A percentile compares a stretch with the other conserved stretches of the same genome.
These are phyloP conservation scores for Eristalis arbustorum DNA, from an alignment of 2,888 invertebrate species.

Conservation along the genomic window DNA sequence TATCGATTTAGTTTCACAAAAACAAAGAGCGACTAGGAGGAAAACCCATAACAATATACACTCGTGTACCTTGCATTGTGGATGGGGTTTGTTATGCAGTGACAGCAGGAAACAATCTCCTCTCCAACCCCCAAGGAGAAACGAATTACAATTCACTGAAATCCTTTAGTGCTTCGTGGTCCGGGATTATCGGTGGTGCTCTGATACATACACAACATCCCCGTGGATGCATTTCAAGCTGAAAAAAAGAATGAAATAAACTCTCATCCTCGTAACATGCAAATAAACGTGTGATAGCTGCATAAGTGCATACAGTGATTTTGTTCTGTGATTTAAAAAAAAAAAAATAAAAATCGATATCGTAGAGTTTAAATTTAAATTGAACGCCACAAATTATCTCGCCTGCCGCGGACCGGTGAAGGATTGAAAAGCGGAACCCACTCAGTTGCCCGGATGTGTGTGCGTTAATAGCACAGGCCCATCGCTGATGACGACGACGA, in stretches of 20 bases:
- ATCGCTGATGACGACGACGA: not conserved
- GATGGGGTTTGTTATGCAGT: slow-evolving; percentile 35
- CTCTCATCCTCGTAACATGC: slow-evolving; percentile 2
- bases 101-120: slow-evolving; percentile 17
- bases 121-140: not conserved
- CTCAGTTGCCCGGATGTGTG: not conserved
- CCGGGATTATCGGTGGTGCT: slow-evolving; percentile 28
- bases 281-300: slow-evolving; percentile 46
- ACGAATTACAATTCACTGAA: not conserved
- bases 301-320: slow-evolving; percentile 36
- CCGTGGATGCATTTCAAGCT: slow-evolving; percentile 6
- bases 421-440: not conserved
- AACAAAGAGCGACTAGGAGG: not conserved
- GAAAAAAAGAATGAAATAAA: not conserved
- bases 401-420: not conserved
- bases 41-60: slow-evolving; percentile 6
- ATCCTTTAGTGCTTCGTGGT: slow-evolving; percentile 13
- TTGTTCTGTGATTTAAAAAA: slow-evolving; percentile 52
- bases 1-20: slow-evolving; percentile 52
- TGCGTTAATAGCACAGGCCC: not conserved
- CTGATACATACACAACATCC: not conserved
- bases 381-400: not conserved
- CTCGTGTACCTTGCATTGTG: not conserved
- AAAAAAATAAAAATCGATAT: slow-evolving; percentile 38
- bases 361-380: slow-evolving; percentile 2